Conservation (phyloP, 2,888 invertebrate genomes). For the Eumerus sabulonum region DNA sequence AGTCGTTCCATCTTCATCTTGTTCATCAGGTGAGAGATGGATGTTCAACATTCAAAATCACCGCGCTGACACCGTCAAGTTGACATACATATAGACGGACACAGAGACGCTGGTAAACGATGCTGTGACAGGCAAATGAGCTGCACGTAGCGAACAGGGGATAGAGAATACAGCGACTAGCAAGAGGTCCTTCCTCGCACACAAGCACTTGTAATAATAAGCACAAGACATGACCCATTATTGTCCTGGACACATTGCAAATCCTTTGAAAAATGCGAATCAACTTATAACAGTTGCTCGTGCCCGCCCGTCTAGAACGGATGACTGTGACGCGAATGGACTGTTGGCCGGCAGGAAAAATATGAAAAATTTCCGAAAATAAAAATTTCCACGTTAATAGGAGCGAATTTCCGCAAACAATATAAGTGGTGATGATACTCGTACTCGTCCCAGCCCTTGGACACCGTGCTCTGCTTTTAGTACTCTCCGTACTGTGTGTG, state of each 20-base stretch:
- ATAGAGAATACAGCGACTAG: too few relatives aligned
- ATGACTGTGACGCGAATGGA: not conserved
- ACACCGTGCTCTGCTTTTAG: not conserved
- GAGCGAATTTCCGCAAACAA: conserved; percentile 56
- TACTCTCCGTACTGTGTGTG: too few relatives aligned
- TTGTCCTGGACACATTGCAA: conserved; percentile 66
- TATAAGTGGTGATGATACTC: conserved; percentile 59
- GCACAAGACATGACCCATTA: conserved; percentile 62
- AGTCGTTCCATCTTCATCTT: conserved; percentile 61
- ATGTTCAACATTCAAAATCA: conserved; percentile 67
- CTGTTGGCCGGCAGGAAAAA: conserved; percentile 4
- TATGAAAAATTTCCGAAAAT: conserved; percentile 64
- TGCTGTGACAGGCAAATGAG: conserved; percentile 37
- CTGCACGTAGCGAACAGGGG: conserved; percentile 56
- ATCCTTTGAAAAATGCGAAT: conserved; percentile 68
- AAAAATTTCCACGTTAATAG: conserved; percentile 63
- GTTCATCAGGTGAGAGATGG: conserved; percentile 62
- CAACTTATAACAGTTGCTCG: conserved; percentile 55
- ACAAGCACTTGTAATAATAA: conserved; percentile 63
- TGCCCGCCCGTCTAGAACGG: not conserved
- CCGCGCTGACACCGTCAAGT: conserved; percentile 52
- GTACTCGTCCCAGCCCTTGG: conserved; percentile 3
- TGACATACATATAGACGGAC: conserved; percentile 20
- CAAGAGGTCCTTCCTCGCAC: conserved; percentile 60
- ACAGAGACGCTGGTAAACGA: not conserved